Evolutionary conservation across 2,797 vertebrate genomes (phyloP).

Genomic region (Anisognathus igniventris): DNA sequence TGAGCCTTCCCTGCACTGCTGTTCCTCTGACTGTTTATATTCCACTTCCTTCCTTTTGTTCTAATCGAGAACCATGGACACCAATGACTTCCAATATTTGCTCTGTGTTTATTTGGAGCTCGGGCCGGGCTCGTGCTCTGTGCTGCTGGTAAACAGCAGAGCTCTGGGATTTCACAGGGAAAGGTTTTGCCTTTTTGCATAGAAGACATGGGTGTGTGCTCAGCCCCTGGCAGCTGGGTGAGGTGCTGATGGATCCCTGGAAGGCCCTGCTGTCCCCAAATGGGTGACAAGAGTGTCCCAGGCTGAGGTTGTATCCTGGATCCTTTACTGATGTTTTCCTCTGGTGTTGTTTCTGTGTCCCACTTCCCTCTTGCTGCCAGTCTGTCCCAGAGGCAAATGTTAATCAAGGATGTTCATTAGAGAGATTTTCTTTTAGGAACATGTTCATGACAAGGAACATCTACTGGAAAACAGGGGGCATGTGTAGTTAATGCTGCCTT

Average conservation of each 20-base stretch:
- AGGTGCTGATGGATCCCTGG: neutral
- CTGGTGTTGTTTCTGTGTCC: neutral
- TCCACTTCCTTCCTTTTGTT: constrained; percentile 43
- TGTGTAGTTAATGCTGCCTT: rapidly evolving
- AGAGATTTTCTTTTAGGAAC: neutral
- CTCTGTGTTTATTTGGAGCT: constrained; percentile 31
- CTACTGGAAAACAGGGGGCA: rapidly evolving
- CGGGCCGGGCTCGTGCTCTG: neutral
- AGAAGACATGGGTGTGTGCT: neutral
- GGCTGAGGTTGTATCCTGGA: neutral
- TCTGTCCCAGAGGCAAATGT: rapidly evolving
- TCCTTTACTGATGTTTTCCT: neutral
- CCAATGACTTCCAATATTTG: constrained; percentile 9
- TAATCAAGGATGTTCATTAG: neutral
- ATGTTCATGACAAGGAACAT: rapidly evolving
- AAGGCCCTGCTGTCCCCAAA: neutral
- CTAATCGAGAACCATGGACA: neutral
- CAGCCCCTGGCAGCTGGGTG: neutral
- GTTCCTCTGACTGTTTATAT: constrained; percentile 4
- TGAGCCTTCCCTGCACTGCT: neutral
- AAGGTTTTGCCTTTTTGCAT: neutral
- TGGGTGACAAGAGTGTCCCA: neutral
- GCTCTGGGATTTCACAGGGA: neutral
- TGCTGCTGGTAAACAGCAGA: neutral
- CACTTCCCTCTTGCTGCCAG: neutral